Conservation (phyloP, 2,888 invertebrate genomes). For the Nineta flava region DNA sequence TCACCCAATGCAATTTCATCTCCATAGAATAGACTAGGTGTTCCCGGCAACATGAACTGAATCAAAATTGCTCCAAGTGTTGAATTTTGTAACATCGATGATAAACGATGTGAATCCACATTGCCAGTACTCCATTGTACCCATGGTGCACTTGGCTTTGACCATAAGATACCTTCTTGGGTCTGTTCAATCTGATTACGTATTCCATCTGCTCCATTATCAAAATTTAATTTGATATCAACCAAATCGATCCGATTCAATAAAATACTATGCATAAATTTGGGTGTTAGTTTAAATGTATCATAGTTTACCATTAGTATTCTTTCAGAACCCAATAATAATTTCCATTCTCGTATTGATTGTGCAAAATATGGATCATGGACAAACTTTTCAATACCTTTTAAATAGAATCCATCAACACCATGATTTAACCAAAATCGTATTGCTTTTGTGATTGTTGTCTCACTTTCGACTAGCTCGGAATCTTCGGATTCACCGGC, state of each 20-base stretch:
- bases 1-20: constrained; percentile 69
- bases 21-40: constrained; percentile 78
- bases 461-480: constrained; percentile 2
- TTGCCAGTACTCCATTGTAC: constrained; percentile 65
- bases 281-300: constrained; percentile 31
- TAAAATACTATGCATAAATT: constrained; percentile 37
- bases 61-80: constrained; percentile 54
- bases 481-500: not conserved
- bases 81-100: constrained; percentile 42
- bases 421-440: constrained; percentile 55
- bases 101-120: constrained; percentile 41
- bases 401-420: constrained; percentile 81
- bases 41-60: constrained; percentile 71
- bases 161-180: constrained; percentile 39
- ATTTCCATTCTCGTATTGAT: constrained; percentile 51
- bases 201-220: constrained; percentile 37
- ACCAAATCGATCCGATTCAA: constrained; percentile 52
- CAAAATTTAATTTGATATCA: constrained; percentile 47
- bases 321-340: constrained; percentile 40
- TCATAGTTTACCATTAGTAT: constrained; percentile 50
- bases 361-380: constrained; percentile 40
- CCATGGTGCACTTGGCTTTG: constrained; percentile 52
- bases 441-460: constrained; percentile 39
- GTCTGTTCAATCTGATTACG: constrained; percentile 40
- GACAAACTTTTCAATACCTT: constrained; percentile 53